Conservation (phyloP, 23 tunicate genomes). For the Styela clava region DNA sequence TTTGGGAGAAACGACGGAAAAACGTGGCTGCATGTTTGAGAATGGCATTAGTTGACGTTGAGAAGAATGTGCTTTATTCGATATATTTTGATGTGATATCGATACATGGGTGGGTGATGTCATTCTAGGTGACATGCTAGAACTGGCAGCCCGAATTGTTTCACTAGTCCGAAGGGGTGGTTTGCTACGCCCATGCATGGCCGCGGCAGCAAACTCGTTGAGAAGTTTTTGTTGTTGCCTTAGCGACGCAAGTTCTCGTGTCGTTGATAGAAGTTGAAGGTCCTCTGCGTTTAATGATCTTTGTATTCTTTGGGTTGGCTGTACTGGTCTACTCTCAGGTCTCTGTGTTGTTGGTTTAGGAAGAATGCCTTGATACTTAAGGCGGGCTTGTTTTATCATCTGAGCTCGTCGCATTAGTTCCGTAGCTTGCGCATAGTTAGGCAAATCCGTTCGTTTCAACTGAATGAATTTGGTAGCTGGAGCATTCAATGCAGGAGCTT, state of each 20-base stretch:
- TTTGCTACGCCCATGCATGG: not conserved
- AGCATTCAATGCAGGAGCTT: not conserved
- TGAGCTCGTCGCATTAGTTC: not conserved
- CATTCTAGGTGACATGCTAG: not conserved
- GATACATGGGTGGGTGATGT: not conserved
- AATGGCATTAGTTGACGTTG: not conserved
- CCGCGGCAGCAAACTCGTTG: conserved; percentile 27
- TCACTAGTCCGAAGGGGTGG: not conserved
- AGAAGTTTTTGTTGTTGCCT: conserved; percentile 23
- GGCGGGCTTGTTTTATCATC: not conserved
- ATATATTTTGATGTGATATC: not conserved
- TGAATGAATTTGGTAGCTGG: not conserved
- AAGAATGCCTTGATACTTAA: not conserved
- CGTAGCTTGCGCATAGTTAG: conserved; percentile 13
- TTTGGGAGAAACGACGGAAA: not conserved
- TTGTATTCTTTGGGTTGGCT: not conserved
- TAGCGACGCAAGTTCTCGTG: conserved; percentile 21
- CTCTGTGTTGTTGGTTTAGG: not conserved
- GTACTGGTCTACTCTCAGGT: not conserved
- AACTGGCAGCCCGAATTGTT: not conserved
- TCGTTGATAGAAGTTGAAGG: not conserved
- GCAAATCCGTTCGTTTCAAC: not conserved
- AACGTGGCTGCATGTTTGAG: not conserved
- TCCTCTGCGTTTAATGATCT: not conserved
- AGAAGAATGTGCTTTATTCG: not conserved